Percentiles rank a stretch among this genome's conserved stretches.
Conservation (phyloP, 2,113 vertebrate species). For the Machaerirhynchus nigripectus region DNA sequence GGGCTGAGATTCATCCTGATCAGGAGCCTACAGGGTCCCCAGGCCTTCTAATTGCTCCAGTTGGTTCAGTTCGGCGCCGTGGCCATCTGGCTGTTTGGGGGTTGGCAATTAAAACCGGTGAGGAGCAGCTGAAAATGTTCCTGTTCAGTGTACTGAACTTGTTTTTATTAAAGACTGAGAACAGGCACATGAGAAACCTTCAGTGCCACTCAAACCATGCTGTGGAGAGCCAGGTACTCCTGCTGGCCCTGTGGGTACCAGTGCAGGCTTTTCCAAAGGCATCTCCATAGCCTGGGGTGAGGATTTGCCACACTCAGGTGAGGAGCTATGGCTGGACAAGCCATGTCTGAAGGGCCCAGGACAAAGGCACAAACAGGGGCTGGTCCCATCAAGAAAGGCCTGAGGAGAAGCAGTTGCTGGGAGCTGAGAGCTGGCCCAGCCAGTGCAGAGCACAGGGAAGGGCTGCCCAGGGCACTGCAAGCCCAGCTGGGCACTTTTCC, state of each 20-base stretch:
- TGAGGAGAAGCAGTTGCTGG: background rate
- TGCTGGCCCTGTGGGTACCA: accelerated
- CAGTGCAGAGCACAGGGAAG: background rate
- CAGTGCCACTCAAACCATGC: accelerated
- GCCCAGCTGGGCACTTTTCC: background rate
- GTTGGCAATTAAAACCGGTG: background rate
- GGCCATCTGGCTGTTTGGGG: background rate
- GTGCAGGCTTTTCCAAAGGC: accelerated
- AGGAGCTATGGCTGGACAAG: background rate
- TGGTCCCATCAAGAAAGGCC: no score
- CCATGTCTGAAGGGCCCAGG: background rate
- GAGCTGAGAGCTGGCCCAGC: background rate
- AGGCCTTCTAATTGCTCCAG: background rate
- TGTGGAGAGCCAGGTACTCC: background rate
- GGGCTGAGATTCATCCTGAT: background rate
- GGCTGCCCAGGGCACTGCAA: background rate
- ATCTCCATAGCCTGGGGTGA: accelerated
- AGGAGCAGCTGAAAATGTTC: background rate
- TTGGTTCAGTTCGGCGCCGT: background rate
- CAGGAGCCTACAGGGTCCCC: background rate
- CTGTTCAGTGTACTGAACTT: background rate
- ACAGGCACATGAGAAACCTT: background rate
- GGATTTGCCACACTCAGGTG: background rate
- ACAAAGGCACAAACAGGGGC: accelerated
- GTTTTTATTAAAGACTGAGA: background rate